Evolutionary conservation across 1,140 invertebrate genomes (phyloP).

Genomic region (Zaprionus capensis): DNA sequence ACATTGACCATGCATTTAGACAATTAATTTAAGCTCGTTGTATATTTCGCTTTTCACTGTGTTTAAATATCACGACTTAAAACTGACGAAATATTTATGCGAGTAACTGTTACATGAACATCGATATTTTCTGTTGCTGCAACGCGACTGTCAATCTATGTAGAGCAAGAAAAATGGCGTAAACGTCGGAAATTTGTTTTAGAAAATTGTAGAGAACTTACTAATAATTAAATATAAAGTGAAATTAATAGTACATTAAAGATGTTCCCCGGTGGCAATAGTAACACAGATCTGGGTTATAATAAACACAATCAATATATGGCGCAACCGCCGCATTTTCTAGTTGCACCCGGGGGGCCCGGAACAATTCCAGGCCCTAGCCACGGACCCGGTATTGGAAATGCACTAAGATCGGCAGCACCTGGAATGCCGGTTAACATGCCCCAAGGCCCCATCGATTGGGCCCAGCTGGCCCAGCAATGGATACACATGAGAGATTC

Average conservation of each 20-base stretch:
- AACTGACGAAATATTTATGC: not conserved
- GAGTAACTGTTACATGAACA: slow-evolving; percentile 7
- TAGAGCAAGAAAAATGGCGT: slow-evolving; percentile 62
- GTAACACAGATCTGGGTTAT: slow-evolving; percentile 69
- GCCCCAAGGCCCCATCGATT: slow-evolving; percentile 90
- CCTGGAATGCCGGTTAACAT: slow-evolving; percentile 76
- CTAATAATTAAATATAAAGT: slow-evolving; percentile 2
- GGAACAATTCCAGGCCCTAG: slow-evolving; percentile 83
- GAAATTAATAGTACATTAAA: slow-evolving; percentile 2
- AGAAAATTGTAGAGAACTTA: slow-evolving; percentile 31
- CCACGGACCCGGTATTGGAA: slow-evolving; percentile 54
- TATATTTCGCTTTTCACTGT: not conserved
- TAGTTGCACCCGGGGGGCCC: slow-evolving; percentile 15
- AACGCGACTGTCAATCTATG: slow-evolving; percentile 28
- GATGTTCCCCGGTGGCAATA: slow-evolving; percentile 73
- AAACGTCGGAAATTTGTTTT: slow-evolving; percentile 45
- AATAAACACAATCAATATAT: slow-evolving; percentile 85
- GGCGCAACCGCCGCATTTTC: slow-evolving; percentile 49
- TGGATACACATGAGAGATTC: slow-evolving; percentile 98
- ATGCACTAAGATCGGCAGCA: slow-evolving; percentile 77
- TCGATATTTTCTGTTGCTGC: slow-evolving; percentile 5
- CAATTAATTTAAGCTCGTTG: not conserved
- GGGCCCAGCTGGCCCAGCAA: slow-evolving; percentile 97
- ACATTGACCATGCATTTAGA: no score
- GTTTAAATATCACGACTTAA: not conserved